Conservation (phyloP, 2,888 invertebrate species). For the Heliconius cydno region DNA sequence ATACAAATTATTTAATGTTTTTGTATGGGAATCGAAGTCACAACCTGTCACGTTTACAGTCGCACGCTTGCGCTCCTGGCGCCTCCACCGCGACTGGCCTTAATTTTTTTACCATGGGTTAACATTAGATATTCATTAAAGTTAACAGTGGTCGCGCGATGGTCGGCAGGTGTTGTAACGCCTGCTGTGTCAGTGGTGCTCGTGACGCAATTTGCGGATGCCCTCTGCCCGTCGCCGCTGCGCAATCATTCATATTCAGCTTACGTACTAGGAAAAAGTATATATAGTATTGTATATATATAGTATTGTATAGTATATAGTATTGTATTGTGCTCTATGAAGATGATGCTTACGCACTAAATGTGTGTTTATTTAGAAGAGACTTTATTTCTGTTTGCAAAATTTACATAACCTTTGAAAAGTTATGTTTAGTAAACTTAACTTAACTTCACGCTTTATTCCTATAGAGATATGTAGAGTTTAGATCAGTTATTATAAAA, state of each 20-base stretch:
- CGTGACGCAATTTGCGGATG: slow-evolving; percentile 31
- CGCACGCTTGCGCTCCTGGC: too few relatives aligned
- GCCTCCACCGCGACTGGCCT: too few relatives aligned
- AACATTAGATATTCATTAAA: not conserved
- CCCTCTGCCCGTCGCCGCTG: slow-evolving; percentile 32
- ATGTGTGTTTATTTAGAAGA: not conserved
- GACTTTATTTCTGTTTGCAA: not conserved
- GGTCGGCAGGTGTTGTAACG: slow-evolving; percentile 26
- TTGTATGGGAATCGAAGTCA: too few relatives aligned
- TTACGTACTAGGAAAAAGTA: not conserved
- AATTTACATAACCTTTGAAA: too few relatives aligned
- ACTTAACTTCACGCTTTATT: too few relatives aligned
- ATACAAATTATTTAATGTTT: too few relatives aligned
- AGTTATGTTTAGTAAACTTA: too few relatives aligned
- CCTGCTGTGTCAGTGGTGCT: not conserved
- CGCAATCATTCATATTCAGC: slow-evolving; percentile 27
- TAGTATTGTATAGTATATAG: too few relatives aligned
- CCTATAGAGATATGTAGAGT: too few relatives aligned
- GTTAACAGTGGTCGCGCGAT: not conserved
- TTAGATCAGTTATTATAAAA: not conserved
- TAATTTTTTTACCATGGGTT: not conserved
- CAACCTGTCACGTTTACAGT: too few relatives aligned
- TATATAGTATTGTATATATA: too few relatives aligned
- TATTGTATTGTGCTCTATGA: too few relatives aligned
- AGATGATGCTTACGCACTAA: not conserved